Evolutionary conservation across 2,113 vertebrate genomes (phyloP).

Genomic region (Puffinus mauretanicus): DNA sequence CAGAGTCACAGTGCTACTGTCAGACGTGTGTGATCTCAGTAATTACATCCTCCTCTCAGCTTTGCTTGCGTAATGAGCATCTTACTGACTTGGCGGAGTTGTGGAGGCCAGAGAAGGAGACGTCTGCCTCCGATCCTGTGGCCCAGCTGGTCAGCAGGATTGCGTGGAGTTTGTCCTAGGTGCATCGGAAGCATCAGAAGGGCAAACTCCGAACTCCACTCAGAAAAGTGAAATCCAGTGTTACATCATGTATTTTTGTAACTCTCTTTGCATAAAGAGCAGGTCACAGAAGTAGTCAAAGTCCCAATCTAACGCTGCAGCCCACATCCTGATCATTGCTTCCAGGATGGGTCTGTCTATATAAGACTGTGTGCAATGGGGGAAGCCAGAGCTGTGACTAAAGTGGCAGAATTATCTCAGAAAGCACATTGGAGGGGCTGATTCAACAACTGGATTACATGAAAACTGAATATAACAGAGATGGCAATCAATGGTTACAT

Average conservation of each 20-base stretch:
- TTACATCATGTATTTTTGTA: neutral
- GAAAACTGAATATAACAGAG: neutral
- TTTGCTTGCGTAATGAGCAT: neutral
- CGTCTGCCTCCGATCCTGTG: accelerated
- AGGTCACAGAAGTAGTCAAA: neutral
- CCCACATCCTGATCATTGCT: neutral
- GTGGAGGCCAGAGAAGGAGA: neutral
- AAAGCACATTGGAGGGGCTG: neutral
- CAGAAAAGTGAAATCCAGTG: neutral
- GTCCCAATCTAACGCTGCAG: neutral
- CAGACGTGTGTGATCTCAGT: neutral
- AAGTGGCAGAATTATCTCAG: neutral
- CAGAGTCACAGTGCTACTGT: neutral
- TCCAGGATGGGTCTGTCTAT: neutral
- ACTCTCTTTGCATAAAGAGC: neutral
- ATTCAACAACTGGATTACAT: neutral
- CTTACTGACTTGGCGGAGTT: neutral
- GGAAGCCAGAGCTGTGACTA: neutral
- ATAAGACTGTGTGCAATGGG: accelerated
- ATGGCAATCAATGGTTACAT: neutral
- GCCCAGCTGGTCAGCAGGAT: neutral
- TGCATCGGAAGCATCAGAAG: neutral
- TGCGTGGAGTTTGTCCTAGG: accelerated
- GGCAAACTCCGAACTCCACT: neutral
- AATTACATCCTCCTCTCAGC: neutral